Base-by-base conservation (phyloP, 1,140 invertebrate species). In the Ganaspis sp. region DNA sequence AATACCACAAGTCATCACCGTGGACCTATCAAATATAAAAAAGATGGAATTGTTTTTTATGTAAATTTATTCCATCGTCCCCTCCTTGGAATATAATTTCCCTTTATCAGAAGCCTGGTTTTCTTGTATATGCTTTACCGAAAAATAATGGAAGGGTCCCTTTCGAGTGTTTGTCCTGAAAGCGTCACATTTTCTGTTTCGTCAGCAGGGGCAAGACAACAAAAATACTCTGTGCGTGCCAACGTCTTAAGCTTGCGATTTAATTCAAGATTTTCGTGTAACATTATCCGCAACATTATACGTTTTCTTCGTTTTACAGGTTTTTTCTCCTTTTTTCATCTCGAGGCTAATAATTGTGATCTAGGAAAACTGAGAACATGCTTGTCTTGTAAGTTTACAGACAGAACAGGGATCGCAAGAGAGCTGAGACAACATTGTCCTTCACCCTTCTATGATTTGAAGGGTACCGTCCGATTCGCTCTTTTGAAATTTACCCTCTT, bases 1-100 rank as follows among this genome's bases (percentile, higher is more conserved):
- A 49, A 49, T 49, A 49, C n/a, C 45, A 49, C 45, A 49, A 49
- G 45, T 49, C 45, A 49, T 49, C 45, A 49, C 45, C 45, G 1
- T 49, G 45, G 45, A 49, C 45, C 45, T 49, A 49, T 49, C 45
- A 49, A 49, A 49, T 49, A 49, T 49, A 49, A 49, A 49, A 49
- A 49, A 49, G 45, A 49, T 49, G 45, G 17, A 49, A 49, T 49
- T 49, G 45, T 49, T 49, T 49, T 49, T n/a, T 49, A 49, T 49
- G 45, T 49, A 49, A 49, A 49, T 49, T 49, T 49, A 49, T 49
- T 49, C 45, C 45, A n/a, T 49, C n/a, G n/a, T 45, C 42, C 12
- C 12, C 42, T 15, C 12, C n/a, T 45, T 45, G 11, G 3, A 49
- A 49, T 49, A n/a, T 49, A 17, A 49, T 49, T 49, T 49, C n/a